Conservation (phyloP, 2,888 invertebrate species). For the Megaustenia siamemsis region DNA sequence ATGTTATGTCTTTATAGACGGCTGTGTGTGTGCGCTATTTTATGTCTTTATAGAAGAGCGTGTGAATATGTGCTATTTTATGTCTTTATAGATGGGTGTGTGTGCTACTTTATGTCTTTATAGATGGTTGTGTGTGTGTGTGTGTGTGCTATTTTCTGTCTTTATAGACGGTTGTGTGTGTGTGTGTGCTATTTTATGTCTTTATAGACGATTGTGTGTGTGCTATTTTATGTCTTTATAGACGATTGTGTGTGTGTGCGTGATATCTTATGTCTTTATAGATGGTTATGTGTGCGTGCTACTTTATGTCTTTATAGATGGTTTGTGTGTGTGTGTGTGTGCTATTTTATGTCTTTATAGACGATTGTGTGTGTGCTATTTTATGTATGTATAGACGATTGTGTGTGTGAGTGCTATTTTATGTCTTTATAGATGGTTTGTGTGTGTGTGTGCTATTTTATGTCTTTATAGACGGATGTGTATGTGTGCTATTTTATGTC, state of each 20-base stretch:
- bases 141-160: no score
- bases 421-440: background rate
- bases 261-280: background rate
- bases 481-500: background rate
- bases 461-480: background rate
- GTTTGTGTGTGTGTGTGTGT: constrained; percentile 10
- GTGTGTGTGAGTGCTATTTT: background rate
- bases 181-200: no score
- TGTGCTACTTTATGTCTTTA: no score
- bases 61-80: no score
- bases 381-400: background rate
- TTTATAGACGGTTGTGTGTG: no score
- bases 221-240: no score
- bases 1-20: no score
- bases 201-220: no score
- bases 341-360: background rate
- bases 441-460: background rate
- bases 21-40: no score
- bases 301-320: background rate
- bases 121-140: no score
- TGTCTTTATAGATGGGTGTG: no score
- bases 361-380: background rate
- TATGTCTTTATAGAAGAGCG: no score
- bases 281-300: background rate
- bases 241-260: background rate